phyloP scores from a whole-genome alignment of 1,140 invertebrate genomes.

The Leptonema lineaticorne region DNA sequence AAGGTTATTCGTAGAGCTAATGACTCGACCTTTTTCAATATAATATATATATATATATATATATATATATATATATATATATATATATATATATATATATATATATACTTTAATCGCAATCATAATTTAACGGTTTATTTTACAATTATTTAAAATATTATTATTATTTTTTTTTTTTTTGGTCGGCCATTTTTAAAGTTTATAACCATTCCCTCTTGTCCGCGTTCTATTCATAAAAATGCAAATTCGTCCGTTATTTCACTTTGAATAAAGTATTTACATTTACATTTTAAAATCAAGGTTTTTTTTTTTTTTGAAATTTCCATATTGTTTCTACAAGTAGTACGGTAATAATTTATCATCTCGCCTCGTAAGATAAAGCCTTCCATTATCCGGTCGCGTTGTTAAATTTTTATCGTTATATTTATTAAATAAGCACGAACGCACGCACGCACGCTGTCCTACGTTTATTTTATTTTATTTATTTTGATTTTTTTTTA shows the following conservation, averaged over 20 bases:
- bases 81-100: too few species aligned
- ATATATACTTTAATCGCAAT: too few species aligned
- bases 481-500: too few species aligned
- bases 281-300: constrained; percentile 26
- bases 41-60: too few species aligned
- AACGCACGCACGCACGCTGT: too few species aligned
- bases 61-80: too few species aligned
- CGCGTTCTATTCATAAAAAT: constrained; percentile 24
- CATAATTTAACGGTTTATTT: too few species aligned
- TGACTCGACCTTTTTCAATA: too few species aligned
- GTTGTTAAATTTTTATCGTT: neutral
- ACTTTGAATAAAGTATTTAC: constrained; percentile 20
- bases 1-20: too few species aligned
- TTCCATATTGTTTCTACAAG: constrained; percentile 19
- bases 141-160: too few species aligned
- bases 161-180: neutral
- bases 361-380: constrained; percentile 7
- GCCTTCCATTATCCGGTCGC: constrained; percentile 12
- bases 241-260: constrained; percentile 25
- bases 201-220: constrained; percentile 9
- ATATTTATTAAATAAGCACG: too few species aligned
- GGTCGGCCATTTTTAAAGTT: neutral
- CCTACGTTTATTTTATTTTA: too few species aligned
- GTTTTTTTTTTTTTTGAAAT: constrained; percentile 22
- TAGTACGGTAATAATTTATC: constrained; percentile 17